phyloP scores from a whole-genome alignment of 2,797 vertebrate genomes.

The Lemur catta region DNA sequence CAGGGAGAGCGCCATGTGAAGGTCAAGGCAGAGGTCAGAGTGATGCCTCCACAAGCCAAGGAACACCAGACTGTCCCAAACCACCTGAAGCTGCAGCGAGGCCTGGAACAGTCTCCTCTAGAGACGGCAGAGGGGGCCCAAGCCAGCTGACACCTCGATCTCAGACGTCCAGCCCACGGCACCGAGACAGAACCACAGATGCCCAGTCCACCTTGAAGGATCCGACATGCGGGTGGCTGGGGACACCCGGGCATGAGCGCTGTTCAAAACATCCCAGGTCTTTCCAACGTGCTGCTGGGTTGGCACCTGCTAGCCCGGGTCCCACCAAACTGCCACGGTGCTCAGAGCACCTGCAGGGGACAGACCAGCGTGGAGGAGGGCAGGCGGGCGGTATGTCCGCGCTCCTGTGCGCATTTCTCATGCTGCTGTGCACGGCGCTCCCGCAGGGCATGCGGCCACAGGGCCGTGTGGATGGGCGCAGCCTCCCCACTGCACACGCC shows the following conservation, averaged over 20 bases:
- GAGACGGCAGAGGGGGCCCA: background rate
- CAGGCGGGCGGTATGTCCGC: accelerated
- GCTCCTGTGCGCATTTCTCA: background rate
- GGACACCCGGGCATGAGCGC: background rate
- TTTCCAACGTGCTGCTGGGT: background rate
- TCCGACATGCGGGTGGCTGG: background rate
- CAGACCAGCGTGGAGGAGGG: accelerated
- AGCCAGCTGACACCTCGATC: background rate
- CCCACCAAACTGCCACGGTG: background rate
- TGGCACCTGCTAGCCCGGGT: background rate
- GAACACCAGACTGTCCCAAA: background rate
- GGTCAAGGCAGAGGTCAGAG: background rate
- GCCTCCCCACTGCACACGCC: background rate
- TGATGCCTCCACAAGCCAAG: accelerated
- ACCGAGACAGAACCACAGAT: background rate
- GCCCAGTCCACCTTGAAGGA: background rate
- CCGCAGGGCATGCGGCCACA: background rate
- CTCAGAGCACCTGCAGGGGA: background rate
- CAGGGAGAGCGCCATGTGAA: accelerated
- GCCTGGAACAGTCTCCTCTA: background rate
- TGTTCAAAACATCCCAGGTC: background rate
- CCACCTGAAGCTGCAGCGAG: background rate
- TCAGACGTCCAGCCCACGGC: background rate
- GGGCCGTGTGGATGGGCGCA: accelerated
- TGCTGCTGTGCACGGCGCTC: too few relatives aligned